Conservation (phyloP, 2,797 vertebrate species). For the Streptopelia turtur region DNA sequence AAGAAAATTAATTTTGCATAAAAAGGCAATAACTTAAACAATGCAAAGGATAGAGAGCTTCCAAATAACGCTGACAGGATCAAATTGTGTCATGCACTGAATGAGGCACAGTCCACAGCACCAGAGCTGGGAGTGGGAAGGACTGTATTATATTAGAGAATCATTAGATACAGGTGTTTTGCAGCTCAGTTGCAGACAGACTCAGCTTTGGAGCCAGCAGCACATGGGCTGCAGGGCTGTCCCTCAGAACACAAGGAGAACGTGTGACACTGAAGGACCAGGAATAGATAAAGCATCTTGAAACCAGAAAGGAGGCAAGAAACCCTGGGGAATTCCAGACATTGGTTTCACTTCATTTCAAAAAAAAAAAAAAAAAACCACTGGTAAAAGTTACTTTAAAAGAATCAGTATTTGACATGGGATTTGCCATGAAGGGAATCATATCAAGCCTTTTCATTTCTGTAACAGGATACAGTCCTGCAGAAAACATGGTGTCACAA, state of each 20-base stretch:
- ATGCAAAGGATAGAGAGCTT: not conserved
- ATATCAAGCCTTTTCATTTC: not conserved
- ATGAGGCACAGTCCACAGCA: not conserved
- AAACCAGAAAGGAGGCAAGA: not conserved
- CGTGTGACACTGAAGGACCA: too few relatives aligned
- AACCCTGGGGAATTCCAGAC: not conserved
- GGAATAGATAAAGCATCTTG: not conserved
- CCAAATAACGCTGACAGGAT: not conserved
- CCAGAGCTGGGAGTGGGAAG: not conserved
- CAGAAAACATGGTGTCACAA: not conserved
- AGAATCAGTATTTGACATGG: not conserved
- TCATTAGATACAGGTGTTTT: accelerated
- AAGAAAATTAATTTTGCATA: not conserved
- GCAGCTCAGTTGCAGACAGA: too few relatives aligned
- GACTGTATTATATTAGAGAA: not conserved
- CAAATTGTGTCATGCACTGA: not conserved
- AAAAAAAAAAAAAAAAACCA: not conserved
- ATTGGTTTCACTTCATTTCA: not conserved
- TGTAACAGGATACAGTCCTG: not conserved
- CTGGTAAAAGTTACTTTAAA: not conserved
- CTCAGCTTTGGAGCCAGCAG: not conserved
- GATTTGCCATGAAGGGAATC: not conserved
- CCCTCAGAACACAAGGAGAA: not conserved
- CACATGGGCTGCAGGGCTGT: not conserved
- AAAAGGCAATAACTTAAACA: not conserved